phyloP scores from a whole-genome alignment of 2,113 vertebrate genomes.

The Panthera tigris region DNA sequence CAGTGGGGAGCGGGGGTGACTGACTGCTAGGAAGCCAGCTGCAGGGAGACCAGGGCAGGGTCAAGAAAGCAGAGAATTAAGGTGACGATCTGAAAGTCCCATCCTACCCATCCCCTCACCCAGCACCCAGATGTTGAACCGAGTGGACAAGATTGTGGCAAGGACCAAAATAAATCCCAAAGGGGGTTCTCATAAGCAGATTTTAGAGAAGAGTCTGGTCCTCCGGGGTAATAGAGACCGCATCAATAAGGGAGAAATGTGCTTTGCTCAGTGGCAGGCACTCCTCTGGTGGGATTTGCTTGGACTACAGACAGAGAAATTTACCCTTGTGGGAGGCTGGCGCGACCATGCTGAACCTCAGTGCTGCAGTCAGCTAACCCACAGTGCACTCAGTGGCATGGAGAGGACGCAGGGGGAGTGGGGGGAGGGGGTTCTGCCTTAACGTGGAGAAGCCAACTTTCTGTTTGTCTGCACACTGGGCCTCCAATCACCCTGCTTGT shows the following conservation, averaged over 20 bases:
- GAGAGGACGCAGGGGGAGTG: no score
- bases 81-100: neutral
- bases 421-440: neutral
- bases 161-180: neutral
- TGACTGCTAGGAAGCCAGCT: neutral
- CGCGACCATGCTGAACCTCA: neutral
- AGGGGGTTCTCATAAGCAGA: neutral
- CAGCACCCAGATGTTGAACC: neutral
- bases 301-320: neutral
- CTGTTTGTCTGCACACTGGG: neutral
- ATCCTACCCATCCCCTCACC: no score
- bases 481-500: neutral
- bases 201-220: neutral
- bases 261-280: neutral
- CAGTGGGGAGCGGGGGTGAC: no score
- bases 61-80: neutral
- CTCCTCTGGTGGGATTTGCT: neutral
- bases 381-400: fast-evolving
- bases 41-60: neutral
- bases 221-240: fast-evolving
- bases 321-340: neutral
- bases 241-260: neutral
- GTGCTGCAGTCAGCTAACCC: neutral
- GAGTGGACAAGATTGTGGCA: neutral
- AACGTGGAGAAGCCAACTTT: neutral